These are phyloP conservation scores for Vidua macroura DNA, from an alignment of 2,113 vertebrate genomes.

Conservation along the genomic window DNA sequence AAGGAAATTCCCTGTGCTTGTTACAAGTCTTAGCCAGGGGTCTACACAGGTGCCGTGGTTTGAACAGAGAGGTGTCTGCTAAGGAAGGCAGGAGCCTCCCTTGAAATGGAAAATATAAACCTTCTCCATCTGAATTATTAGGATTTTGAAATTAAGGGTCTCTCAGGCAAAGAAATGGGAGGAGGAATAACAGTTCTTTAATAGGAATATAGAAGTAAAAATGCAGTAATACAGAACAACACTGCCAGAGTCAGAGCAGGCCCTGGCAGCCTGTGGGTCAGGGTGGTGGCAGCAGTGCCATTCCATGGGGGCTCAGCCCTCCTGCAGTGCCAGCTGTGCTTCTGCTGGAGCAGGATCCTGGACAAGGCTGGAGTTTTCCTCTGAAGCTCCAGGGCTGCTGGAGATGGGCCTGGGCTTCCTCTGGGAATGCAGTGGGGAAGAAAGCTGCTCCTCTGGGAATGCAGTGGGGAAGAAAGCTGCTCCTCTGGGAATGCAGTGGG, in stretches of 20 bases:
- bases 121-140: accelerated
- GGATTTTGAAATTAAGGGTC: neutral
- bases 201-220: neutral
- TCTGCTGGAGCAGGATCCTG: too few species aligned
- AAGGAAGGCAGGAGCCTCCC: neutral
- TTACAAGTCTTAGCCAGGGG: neutral
- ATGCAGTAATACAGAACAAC: neutral
- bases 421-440: neutral
- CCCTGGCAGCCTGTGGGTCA: neutral
- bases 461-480: neutral
- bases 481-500: neutral
- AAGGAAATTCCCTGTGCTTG: neutral
- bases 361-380: neutral
- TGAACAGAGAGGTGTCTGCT: neutral
- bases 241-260: accelerated
- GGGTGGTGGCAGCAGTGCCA: neutral
- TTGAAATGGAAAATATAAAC: neutral
- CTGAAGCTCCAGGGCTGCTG: neutral
- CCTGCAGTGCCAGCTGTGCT: neutral
- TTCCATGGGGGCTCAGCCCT: neutral
- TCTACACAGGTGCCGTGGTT: accelerated
- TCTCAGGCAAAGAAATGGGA: neutral
- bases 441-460: neutral
- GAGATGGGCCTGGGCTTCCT: neutral
- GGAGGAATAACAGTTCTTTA: neutral